phyloP scores from a whole-genome alignment of 2,113 vertebrate genomes.

The Merops nubicus region DNA sequence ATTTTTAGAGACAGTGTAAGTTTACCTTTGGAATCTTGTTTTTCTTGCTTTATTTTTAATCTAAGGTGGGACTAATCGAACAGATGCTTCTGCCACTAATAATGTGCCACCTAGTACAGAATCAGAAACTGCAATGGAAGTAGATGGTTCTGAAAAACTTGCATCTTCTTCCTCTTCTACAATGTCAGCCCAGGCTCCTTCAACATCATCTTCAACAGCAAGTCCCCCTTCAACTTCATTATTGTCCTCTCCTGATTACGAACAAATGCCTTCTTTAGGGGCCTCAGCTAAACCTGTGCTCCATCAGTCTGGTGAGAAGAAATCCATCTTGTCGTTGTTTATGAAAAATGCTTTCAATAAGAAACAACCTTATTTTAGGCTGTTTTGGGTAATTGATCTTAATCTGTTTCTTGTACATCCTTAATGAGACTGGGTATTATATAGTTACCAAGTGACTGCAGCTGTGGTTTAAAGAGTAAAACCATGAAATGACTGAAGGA shows the following conservation, averaged over 20 bases:
- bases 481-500: not conserved
- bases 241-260: conserved; percentile 82
- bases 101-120: conserved; percentile 58
- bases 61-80: conserved; percentile 77
- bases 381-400: not conserved
- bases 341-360: not conserved
- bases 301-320: conserved; percentile 79
- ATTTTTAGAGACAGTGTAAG: not conserved
- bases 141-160: conserved; percentile 76
- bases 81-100: conserved; percentile 71
- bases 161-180: conserved; percentile 79
- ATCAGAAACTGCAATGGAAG: conserved; percentile 77
- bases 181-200: conserved; percentile 79
- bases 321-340: conserved; percentile 32
- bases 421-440: not conserved
- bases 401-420: not conserved
- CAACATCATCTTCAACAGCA: conserved; percentile 80
- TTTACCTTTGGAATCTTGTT: conserved; percentile 30
- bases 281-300: conserved; percentile 67
- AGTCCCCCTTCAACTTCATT: conserved; percentile 80
- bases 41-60: not conserved
- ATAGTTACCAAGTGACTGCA: not conserved
- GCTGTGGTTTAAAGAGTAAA: not conserved
- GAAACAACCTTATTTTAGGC: not conserved
- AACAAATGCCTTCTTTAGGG: conserved; percentile 76